Percentiles rank a stretch among this genome's conserved stretches.
Conservation (phyloP, 2,888 invertebrate species). For the Nemotelus nigrinus region DNA sequence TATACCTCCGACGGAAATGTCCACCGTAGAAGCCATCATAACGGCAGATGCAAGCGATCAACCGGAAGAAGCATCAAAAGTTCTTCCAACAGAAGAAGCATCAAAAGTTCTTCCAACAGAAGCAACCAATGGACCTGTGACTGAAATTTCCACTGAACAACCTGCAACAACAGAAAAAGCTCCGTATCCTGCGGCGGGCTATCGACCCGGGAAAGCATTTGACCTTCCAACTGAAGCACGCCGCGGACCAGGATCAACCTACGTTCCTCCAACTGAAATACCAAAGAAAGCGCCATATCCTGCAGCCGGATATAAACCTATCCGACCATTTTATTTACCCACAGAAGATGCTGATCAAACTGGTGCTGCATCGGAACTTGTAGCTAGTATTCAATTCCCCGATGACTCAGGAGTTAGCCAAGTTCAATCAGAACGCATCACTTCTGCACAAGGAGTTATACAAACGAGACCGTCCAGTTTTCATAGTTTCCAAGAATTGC, state of each 20-base stretch:
- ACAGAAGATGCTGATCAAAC: constrained; percentile 17
- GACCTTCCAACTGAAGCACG: constrained; percentile 39
- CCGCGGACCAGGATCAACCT: constrained; percentile 8
- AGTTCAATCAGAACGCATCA: not conserved
- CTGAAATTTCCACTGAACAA: not conserved
- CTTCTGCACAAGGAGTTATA: not conserved
- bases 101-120: not conserved
- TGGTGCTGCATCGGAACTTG: not conserved
- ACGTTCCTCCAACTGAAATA: not conserved
- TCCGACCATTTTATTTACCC: constrained; percentile 6
- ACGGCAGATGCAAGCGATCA: constrained; percentile 34
- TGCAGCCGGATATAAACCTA: constrained; percentile 41
- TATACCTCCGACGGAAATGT: not conserved
- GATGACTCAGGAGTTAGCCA: not conserved
- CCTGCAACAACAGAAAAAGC: constrained; percentile 3
- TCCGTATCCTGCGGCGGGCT: constrained; percentile 44
- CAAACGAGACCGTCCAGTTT: constrained; percentile 18
- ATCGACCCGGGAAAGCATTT: constrained; percentile 46
- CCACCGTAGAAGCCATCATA: not conserved
- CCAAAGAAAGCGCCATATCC: constrained; percentile 37
- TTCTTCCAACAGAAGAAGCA: not conserved
- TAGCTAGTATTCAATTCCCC: constrained; percentile 3
- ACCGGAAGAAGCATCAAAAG: not conserved
- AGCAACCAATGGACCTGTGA: not conserved
- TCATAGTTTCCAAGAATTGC: not conserved